These are phyloP conservation scores for Lepilemur septentrionalis DNA, from an alignment of 2,797 vertebrate species.

Conservation along the genomic window DNA sequence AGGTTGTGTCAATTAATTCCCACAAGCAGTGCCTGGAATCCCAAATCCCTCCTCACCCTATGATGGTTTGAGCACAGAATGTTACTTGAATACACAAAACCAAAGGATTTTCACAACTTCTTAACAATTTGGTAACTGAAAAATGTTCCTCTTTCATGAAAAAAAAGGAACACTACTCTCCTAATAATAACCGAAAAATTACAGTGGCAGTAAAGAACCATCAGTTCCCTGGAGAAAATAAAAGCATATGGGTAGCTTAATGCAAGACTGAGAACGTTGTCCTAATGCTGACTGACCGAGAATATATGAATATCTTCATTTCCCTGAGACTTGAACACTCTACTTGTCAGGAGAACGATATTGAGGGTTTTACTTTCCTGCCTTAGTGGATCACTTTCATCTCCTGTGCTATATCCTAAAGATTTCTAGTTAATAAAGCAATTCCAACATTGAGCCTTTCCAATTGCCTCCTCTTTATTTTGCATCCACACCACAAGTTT, in stretches of 20 bases:
- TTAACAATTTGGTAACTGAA: background rate
- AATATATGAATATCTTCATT: background rate
- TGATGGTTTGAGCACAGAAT: background rate
- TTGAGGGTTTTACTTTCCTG: background rate
- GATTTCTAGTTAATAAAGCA: background rate
- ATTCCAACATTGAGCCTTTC: background rate
- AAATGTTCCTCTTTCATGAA: background rate
- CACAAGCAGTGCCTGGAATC: background rate
- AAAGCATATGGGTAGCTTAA: background rate
- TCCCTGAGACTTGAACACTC: background rate
- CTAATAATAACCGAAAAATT: background rate
- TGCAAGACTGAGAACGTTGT: background rate
- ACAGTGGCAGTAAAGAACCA: background rate
- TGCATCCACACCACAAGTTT: background rate
- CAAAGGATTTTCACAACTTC: background rate
- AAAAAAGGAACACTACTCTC: background rate
- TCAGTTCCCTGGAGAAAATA: background rate
- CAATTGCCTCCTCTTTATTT: background rate
- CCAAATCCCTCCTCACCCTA: background rate
- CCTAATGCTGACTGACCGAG: accelerated
- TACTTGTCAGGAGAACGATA: background rate
- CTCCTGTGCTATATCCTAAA: background rate
- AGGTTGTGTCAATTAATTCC: background rate
- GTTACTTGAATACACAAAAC: background rate
- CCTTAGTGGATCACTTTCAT: background rate